Conservation (phyloP, 2,888 invertebrate genomes). For the Plutella xylostella region DNA sequence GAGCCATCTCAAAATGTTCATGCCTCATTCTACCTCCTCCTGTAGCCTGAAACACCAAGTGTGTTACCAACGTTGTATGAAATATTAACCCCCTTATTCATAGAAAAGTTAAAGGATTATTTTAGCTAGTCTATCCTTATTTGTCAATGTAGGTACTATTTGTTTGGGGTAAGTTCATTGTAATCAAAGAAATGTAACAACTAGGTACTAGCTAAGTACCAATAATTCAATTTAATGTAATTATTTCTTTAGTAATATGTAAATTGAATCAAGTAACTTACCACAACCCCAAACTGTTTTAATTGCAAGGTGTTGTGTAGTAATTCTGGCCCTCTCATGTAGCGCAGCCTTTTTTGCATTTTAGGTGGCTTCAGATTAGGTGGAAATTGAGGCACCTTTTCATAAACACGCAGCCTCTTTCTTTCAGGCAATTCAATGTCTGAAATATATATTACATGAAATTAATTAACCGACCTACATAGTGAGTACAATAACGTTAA, state of each 20-base stretch:
- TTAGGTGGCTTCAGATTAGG: conserved; percentile 79
- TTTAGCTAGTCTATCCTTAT: not conserved
- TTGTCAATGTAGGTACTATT: too few relatives aligned
- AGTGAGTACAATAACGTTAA: not conserved
- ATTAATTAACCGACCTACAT: not conserved
- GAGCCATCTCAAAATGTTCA: conserved; percentile 91
- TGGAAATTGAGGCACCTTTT: conserved; percentile 79
- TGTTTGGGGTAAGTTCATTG: too few relatives aligned
- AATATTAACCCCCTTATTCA: not conserved
- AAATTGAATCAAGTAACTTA: too few relatives aligned
- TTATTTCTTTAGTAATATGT: too few relatives aligned
- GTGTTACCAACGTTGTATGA: not conserved
- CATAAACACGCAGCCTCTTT: conserved; percentile 75
- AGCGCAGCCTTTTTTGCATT: conserved; percentile 85
- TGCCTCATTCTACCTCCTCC: conserved; percentile 84
- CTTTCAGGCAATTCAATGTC: conserved; percentile 81
- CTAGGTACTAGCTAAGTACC: too few relatives aligned
- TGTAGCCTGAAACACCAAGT: conserved; percentile 71
- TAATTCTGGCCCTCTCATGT: conserved; percentile 91
- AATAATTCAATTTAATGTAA: too few relatives aligned
- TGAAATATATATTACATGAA: conserved; percentile 29
- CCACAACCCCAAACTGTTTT: conserved; percentile 94
- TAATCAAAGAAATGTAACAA: too few relatives aligned
- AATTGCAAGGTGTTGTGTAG: conserved; percentile 88
- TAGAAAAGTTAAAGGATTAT: not conserved